Evolutionary conservation across 2,888 invertebrate species (phyloP).

Genomic region (Nipponacmea schrenckii): DNA sequence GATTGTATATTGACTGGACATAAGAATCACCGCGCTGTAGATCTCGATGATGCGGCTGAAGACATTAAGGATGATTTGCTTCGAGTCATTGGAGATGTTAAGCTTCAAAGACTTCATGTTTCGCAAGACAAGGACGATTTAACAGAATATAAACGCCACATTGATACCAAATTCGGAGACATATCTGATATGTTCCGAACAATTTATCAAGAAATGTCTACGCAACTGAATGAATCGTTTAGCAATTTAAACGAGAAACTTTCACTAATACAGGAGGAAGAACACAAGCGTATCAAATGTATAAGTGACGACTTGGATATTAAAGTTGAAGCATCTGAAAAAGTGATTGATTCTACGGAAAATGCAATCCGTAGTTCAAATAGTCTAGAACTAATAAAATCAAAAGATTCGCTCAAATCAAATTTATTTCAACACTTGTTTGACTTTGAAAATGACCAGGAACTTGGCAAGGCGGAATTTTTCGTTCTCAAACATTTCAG

Average conservation of each 20-base stretch:
- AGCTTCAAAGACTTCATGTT: conserved; percentile 13
- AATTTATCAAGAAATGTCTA: conserved; percentile 12
- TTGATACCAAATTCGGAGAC: conserved; percentile 15
- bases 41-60: conserved; percentile 18
- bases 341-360: not conserved
- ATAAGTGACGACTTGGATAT: not conserved
- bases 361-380: not conserved
- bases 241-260: not conserved
- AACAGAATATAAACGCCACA: conserved; percentile 15
- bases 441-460: conserved; percentile 3
- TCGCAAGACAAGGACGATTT: conserved; percentile 7
- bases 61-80: conserved; percentile 15
- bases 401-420: not conserved
- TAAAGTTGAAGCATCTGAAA: not conserved
- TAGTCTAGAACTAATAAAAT: not conserved
- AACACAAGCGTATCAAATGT: not conserved
- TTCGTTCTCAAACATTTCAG: conserved; percentile 17
- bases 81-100: conserved; percentile 14
- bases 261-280: not conserved
- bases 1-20: conserved; percentile 28
- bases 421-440: not conserved
- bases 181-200: conserved; percentile 15
- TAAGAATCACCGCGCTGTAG: conserved; percentile 23
- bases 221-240: conserved; percentile 14
- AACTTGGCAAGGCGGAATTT: conserved; percentile 19